Evolutionary conservation across 1,140 invertebrate genomes (phyloP), one percentile per base, ranked within the genome.

Genomic region (Nephila pilipes): DNA sequence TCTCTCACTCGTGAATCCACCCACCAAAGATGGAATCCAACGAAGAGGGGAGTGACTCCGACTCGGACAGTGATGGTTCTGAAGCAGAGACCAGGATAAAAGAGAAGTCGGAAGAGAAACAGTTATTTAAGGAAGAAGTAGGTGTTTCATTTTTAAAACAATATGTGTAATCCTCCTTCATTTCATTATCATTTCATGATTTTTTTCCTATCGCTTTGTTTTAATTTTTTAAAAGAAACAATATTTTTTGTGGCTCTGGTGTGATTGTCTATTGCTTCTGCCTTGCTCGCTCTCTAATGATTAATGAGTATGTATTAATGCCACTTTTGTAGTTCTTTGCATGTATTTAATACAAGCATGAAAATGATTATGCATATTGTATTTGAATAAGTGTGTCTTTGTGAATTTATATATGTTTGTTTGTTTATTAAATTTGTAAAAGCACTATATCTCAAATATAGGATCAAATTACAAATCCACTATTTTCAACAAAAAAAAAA

Each of bases 121-220:
- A 89, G 79, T 93, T 93, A 29, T 93, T 93, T 89, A 93, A 89
- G 79, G 92, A 93, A 93, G 92, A 93, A 93, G 92, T 93, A 93
- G 92, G 92, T 93, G 83, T 63, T 83, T 83, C 69, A 81, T 88
- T 93, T 93, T 55, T 89, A 20, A 79, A 79, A 54, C 36, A 38
- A 60, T 81, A 69, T 90, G 54, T 83, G 46, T 83, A 63, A 80
- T 88, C 58, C 55, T 90, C 75, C 75, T 90, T 83, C 81, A 83
- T 83, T 46, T 83, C 81, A 83, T 83, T 83, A 83, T 83, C 89
- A 90, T 83, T 63, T 89, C 87, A 89, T 75, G 36, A 18, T 32
- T 36, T 89, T 75, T 16, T 20, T 20, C 46, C 25, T 88, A 4
- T 25, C 5, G 29, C 22, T 75, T 29, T 65, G 20, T 75, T 32